Base-by-base conservation (phyloP, 1,140 invertebrate genomes). In the Hydropsyche tenuis region DNA sequence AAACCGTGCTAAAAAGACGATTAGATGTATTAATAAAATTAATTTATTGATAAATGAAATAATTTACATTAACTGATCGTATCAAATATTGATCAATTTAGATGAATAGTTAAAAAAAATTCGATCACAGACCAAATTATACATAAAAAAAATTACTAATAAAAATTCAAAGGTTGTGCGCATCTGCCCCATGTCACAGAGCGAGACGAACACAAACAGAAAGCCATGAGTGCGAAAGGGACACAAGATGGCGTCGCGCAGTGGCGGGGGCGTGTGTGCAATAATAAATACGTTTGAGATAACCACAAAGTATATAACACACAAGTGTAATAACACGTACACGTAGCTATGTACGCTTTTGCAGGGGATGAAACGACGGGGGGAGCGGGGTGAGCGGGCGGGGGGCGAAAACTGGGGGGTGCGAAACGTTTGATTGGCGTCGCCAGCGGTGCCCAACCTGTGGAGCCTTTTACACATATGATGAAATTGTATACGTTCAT, bases 241-340 rank as follows among this genome's bases (percentile, higher is more conserved):
- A 53, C 1, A 18, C 14, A 53, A 1, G 9, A 20, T 20, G 16
- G 1, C 20, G 48, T 60, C 22, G 56, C 30, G 56, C 20, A 60
- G 56, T 25, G 23, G 56, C 20, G 22, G 56, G n/a, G 56, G 56
- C 22, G 23, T 60, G 56, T 60, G 23, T 60, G 56, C 23, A 60
- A 60, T 60, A 60, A 60, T 60, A 60, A 60, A 60, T 60, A 60
- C 56, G 56, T 60, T 60, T 22, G 56, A 60, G 56, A 60, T 60
- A 60, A 60, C 56, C 56, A 27, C 56, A 60, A 37, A 37, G 30
- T 9, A 9, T 37, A 37, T 37, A 37, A 37, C 30, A 51, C 48
- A 22, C n/a, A 14, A 22, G 48, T 16, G 20, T 16, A 51, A 51
- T 51, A 14, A 5, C 7, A 9, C n/a, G 43, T 45, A 45, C 43